These are phyloP conservation scores for Proales similis DNA, from an alignment of 1,140 invertebrate species.

Conservation along the genomic window DNA sequence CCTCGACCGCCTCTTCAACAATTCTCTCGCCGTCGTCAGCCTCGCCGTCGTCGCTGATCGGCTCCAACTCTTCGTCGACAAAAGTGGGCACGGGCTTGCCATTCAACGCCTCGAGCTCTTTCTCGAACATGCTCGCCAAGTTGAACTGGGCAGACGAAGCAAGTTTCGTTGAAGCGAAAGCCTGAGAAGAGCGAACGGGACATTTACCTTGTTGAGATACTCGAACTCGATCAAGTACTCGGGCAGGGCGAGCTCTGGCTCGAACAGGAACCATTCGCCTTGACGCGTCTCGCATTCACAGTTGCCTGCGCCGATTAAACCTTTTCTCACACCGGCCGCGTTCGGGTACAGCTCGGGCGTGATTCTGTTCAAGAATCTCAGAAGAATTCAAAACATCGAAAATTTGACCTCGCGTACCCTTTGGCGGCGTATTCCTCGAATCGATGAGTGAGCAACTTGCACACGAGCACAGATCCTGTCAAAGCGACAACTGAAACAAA, in stretches of 20 bases:
- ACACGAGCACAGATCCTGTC: constrained; percentile 12
- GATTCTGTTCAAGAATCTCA: neutral
- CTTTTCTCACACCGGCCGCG: neutral
- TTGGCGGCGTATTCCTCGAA: constrained; percentile 3
- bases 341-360: neutral
- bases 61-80: neutral
- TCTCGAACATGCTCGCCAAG: constrained; percentile 4
- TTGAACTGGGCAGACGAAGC: neutral
- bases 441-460: constrained; percentile 21
- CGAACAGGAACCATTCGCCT: constrained; percentile 53
- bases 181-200: neutral
- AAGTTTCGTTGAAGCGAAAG: neutral
- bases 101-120: neutral
- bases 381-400: neutral
- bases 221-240: constrained; percentile 53
- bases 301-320: constrained; percentile 2
- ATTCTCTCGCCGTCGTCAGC: constrained; percentile 3
- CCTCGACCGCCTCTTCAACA: neutral
- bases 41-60: neutral
- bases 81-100: neutral
- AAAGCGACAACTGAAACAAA: no score
- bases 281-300: constrained; percentile 51
- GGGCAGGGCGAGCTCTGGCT: constrained; percentile 48
- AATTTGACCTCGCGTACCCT: constrained; percentile 9
- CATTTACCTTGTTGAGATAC: constrained; percentile 49